Conservation (phyloP, 1,140 invertebrate genomes). For the Drosophila sproati region DNA sequence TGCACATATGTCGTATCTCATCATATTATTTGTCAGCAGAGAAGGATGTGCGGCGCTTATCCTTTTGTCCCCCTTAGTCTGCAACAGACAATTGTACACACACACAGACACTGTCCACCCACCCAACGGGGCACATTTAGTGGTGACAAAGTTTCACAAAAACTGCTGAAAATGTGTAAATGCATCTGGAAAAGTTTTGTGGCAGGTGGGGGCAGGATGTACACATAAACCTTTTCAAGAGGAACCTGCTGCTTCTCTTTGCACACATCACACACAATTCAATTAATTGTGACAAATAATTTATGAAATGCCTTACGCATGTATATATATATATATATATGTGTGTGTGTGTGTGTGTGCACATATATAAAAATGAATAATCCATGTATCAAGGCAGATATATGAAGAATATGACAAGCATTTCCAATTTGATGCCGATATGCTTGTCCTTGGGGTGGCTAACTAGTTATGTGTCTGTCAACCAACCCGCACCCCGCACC, state of each 20-base stretch:
- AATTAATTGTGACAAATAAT: conserved; percentile 85
- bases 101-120: conserved; percentile 6
- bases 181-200: conserved; percentile 40
- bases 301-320: conserved; percentile 70
- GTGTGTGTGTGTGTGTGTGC: conserved; percentile 8
- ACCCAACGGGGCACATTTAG: conserved; percentile 52
- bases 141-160: conserved; percentile 75
- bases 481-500: not conserved
- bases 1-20: conserved; percentile 85
- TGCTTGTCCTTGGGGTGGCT: conserved; percentile 59
- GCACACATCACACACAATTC: conserved; percentile 73
- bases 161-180: conserved; percentile 62
- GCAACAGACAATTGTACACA: conserved; percentile 32
- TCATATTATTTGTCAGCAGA: conserved; percentile 82
- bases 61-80: conserved; percentile 56
- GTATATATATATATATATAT: conserved; percentile 34
- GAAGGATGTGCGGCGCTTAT: conserved; percentile 46
- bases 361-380: conserved; percentile 73
- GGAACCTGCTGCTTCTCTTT: conserved; percentile 26
- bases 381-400: conserved; percentile 71
- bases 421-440: conserved; percentile 81
- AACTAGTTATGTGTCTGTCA: conserved; percentile 1
- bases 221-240: conserved; percentile 3
- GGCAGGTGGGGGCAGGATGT: not conserved
- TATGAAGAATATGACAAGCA: conserved; percentile 84